Base-by-base conservation (phyloP, 2,113 vertebrate genomes). In the Clinocottus analis region DNA sequence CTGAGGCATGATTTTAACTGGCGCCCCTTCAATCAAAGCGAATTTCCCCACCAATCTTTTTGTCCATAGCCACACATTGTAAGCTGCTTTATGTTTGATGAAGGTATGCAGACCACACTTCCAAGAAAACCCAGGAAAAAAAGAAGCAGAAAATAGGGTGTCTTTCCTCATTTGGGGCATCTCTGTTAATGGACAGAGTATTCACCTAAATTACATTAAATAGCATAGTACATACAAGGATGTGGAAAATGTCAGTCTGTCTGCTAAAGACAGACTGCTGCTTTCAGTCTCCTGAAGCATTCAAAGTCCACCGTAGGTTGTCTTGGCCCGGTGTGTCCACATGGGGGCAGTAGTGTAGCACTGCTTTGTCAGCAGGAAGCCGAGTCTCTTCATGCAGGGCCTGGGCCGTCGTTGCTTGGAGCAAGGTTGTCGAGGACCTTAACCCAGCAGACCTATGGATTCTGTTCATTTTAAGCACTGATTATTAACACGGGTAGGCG, bases 391-490 rank as follows among this genome's bases (percentile, higher is more conserved):
- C 25, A 8, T 58, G 41, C 83, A 63, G 77, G 14, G 73, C 77
- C 39, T 51, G 25, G 16, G 72, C 68, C 31, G 53, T 76, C 82
- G 71, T 84, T 85, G 86, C 87, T 91, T 80, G 84, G 75, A 91
- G 86, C 82, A 89, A 90, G 90, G 90, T 92, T 90, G 86, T 83
- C 63, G 82, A 84, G 81, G 90, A 93, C 91, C 88, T 90, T 87
- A 93, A 93, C 93, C 91, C 84, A 77, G 86, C 75, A 87, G 91
- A 92, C 91, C 90, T 93, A 85, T 93, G 90, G 91, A 91, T 91
- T 85, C 72, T 90, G 86, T 90, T 91, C 89, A 88, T 92, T 89
- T 84, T 93, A 86, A 91, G 85, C 62, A n/a, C 83, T 86, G 87
- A 89, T 87, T 88, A 92, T 92, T 77, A 89, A 90, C 89, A 91